Base-by-base conservation (phyloP, 2,797 vertebrate genomes). In the Sebastes cheni region DNA sequence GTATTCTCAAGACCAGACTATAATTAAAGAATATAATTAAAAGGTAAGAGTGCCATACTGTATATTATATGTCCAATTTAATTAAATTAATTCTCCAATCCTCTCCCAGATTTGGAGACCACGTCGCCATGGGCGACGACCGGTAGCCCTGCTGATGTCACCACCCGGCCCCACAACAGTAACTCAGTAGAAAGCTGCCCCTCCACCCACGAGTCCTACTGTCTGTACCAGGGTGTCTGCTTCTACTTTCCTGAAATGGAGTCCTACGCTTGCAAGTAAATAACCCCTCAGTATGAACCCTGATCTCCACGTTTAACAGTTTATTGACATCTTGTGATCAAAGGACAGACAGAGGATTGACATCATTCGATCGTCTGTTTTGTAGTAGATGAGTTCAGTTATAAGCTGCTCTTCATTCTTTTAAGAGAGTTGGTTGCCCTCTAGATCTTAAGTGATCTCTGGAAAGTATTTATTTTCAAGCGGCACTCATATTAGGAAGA, bases 221-320 rank as follows among this genome's bases (percentile, higher is more conserved):
- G 98, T 85, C 95, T 99, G 39, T 95, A 98, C 18, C 93, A 95
- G 0, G 97, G 97, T 1, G 84, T 95, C 62, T 99, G 98, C 87
- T 94, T 97, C 89, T 97, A 98, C 72, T 92, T 98, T 27, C 94
- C 96, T 29, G 91, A 96, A 8, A 91, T 98, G 62, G 91, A 96
- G 80, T 95, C 94, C 42, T 97, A 97, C 0, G 97, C 96, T 13
- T 99, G 98, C 97, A 98, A 97, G 98, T 97, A 96, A 97, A 96
- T 96, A 69, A 80, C 56, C 29, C n/a, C 3, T 52, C 9, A 42
- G 2, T 68, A 32, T 83, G 56, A 80, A 52, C 32, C 10, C 5
- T 29, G 22, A 65, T 39, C 27, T 42, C 8, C 32, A 25, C 2
- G 4, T 66, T 67, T 64, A 75, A 46, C 56, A 56, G n/a, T 75